A percentile compares a stretch with the other conserved stretches of the same genome.
phyloP scores from a whole-genome alignment of 30 jellyfish, hydroid and myxozoan genomes.

The Mastigias papua region DNA sequence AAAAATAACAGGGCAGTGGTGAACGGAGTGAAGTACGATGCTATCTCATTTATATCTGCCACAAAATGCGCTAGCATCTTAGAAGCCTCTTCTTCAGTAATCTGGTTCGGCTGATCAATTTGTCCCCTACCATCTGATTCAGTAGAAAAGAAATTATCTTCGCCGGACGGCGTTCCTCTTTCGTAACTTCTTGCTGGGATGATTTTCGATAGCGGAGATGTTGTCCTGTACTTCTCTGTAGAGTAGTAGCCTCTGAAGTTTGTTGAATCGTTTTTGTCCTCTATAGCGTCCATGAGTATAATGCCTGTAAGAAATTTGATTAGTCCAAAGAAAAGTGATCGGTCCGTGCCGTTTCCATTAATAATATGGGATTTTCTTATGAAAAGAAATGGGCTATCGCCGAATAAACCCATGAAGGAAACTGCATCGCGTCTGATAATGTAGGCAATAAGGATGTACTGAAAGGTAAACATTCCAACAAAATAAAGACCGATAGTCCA shows the following conservation, averaged over 20 bases:
- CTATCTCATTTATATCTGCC: conserved; percentile 63
- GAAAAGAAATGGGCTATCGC: conserved; percentile 69
- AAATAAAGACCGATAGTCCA: conserved; percentile 80
- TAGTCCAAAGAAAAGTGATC: conserved; percentile 9
- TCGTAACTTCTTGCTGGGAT: conserved; percentile 60
- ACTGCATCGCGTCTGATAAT: conserved; percentile 76
- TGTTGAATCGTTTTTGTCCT: conserved; percentile 48
- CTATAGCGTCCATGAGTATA: conserved; percentile 58
- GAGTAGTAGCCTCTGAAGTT: conserved; percentile 52
- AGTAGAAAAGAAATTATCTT: not conserved
- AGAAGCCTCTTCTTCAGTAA: conserved; percentile 78
- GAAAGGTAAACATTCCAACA: conserved; percentile 83
- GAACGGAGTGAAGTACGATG: conserved; percentile 75
- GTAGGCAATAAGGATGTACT: conserved; percentile 63
- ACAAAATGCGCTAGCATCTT: conserved; percentile 70
- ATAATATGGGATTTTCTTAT: conserved; percentile 47
- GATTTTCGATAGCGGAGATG: not conserved
- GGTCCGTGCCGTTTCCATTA: conserved; percentile 3
- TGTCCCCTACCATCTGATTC: not conserved
- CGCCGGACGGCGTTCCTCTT: conserved; percentile 37
- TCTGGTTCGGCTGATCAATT: not conserved
- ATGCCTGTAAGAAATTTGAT: conserved; percentile 11
- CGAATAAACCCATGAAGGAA: conserved; percentile 71
- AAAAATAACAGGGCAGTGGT: conserved; percentile 75
- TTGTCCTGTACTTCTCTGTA: not conserved